Evolutionary conservation across 2,888 invertebrate genomes (phyloP).

Genomic region (Diarsia brunnea): DNA sequence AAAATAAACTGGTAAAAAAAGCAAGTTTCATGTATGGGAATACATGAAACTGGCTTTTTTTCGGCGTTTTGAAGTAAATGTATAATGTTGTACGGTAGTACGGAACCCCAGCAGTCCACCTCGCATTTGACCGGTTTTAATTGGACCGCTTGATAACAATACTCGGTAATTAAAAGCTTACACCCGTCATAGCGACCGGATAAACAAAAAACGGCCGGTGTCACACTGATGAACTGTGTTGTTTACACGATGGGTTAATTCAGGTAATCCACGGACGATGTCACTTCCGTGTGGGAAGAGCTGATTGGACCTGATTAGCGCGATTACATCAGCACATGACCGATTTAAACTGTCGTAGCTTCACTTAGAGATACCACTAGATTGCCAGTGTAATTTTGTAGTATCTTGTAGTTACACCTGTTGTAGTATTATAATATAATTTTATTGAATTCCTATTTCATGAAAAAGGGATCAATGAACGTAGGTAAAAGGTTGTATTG

Average conservation of each 20-base stretch:
- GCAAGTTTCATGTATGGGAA: too few relatives aligned
- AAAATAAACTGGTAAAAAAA: too few relatives aligned
- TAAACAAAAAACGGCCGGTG: slow-evolving; percentile 40
- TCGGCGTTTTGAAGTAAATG: too few relatives aligned
- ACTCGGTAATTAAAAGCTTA: slow-evolving; percentile 42
- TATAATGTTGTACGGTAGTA: too few relatives aligned
- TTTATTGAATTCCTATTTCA: too few relatives aligned
- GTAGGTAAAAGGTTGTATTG: neutral
- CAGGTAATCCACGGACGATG: slow-evolving; percentile 35
- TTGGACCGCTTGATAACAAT: slow-evolving; percentile 29
- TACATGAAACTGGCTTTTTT: too few relatives aligned
- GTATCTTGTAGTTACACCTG: neutral
- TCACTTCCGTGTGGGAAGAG: slow-evolving; percentile 22
- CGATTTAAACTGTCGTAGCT: neutral
- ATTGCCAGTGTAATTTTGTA: neutral
- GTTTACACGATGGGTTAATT: slow-evolving; percentile 30
- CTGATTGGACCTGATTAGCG: slow-evolving; percentile 27
- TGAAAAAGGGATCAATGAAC: neutral
- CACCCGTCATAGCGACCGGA: slow-evolving; percentile 32
- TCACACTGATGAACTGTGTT: slow-evolving; percentile 48
- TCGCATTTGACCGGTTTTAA: neutral
- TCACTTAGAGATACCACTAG: neutral
- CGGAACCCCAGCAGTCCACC: too few relatives aligned
- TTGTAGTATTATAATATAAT: too few relatives aligned
- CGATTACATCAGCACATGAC: neutral